Evolutionary conservation across 2,888 invertebrate species (phyloP).

Genomic region (Nesidiocoris tenuis): DNA sequence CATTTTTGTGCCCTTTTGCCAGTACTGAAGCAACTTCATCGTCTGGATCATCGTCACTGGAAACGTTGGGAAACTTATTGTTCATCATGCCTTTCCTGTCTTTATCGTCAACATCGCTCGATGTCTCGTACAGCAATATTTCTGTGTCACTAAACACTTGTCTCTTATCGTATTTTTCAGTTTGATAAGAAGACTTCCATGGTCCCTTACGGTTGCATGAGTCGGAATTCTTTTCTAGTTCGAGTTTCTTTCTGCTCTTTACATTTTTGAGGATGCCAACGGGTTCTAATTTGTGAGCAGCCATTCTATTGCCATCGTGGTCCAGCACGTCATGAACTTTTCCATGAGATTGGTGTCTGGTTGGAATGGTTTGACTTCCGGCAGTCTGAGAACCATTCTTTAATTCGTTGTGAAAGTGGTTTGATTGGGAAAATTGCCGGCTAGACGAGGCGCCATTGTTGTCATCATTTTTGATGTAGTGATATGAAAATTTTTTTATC

Average conservation of each 20-base stretch:
- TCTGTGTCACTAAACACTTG: slow-evolving; percentile 58
- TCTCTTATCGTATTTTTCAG: slow-evolving; percentile 49
- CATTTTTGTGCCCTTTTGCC: slow-evolving; percentile 44
- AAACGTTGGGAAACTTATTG: slow-evolving; percentile 41
- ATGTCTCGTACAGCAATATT: slow-evolving; percentile 57
- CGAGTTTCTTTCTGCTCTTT: slow-evolving; percentile 17
- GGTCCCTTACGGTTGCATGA: neutral
- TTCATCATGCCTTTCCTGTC: slow-evolving; percentile 32
- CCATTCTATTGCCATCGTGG: neutral
- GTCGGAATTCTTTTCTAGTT: slow-evolving; percentile 1
- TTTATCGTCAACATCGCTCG: slow-evolving; percentile 54
- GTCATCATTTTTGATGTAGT: slow-evolving; percentile 54
- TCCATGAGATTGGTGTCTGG: neutral
- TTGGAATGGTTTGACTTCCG: neutral
- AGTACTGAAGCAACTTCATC: slow-evolving; percentile 52
- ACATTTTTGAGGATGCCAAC: slow-evolving; percentile 31
- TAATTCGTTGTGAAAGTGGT: neutral
- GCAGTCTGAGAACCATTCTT: neutral
- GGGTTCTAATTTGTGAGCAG: slow-evolving; percentile 1
- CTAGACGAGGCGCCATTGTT: slow-evolving; percentile 35
- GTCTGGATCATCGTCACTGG: slow-evolving; percentile 51
- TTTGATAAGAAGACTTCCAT: slow-evolving; percentile 8
- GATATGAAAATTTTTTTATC: slow-evolving; percentile 56
- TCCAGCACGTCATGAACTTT: neutral
- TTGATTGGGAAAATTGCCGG: neutral